Evolutionary conservation across 1,140 invertebrate species (phyloP), one percentile per base, ranked within the genome.

Genomic region (Conus betulinus): DNA sequence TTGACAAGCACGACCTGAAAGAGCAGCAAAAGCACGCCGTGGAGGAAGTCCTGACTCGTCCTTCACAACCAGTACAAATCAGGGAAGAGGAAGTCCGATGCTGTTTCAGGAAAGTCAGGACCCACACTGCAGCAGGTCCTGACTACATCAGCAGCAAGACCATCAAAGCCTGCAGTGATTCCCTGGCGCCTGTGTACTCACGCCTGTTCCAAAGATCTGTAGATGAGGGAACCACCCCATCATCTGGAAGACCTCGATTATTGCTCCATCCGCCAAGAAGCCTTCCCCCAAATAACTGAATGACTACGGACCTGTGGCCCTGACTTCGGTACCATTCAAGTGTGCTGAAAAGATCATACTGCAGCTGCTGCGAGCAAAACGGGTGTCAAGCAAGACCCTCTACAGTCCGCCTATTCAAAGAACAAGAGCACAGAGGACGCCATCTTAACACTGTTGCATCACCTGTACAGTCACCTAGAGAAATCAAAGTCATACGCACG

Each of bases 401-500:
- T 78, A 5, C 71, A 87, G 76, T 87, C 79, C 39, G 85, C 74
- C 25, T 78, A 78, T 74, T 20, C 17, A n/a, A 53, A n/a, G 8
- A 25, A 79, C 17, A 76, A 51, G 27, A 25, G 71, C 27, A 71
- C 39, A 20, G 76, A 76, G 7, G 85, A 87, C 25, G 85, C 71
- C n/a, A n/a, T 57, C 17, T n/a, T 57, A n/a, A 78, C 85, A 23
- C 85, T 87, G 10, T 71, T 85, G 8, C 51, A 78, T 25, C 53
- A 53, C 17, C 5, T 79, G 25, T 20, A 52, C n/a, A 51, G 23
- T 5, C 85, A 79, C 76, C 76, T 87, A 3, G 71, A 55, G 0
- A 5, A 2, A 23, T n/a, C 71, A 20, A 55, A 3, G 3, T 53
- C 85, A 5, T 78, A 79, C n/a, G 63, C 71, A 20, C 15, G 53